Percentiles rank a stretch among this genome's conserved stretches.
Evolutionary conservation across 30 jellyfish, hydroid and myxozoan genomes (phyloP).

Genomic region (Aurelia sp.): DNA sequence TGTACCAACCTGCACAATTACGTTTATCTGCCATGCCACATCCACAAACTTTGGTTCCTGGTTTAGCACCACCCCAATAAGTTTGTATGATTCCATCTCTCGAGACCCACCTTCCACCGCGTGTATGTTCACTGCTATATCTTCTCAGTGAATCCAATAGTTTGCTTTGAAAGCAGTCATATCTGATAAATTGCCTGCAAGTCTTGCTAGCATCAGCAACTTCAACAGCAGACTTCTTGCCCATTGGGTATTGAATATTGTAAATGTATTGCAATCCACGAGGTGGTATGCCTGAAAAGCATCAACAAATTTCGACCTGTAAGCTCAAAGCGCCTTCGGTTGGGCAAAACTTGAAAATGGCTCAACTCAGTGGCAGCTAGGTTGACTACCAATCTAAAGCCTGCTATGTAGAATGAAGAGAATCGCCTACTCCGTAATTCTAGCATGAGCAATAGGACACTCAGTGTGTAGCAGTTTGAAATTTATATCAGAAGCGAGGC

Average conservation of each 20-base stretch:
- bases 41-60: slow-evolving; percentile 84
- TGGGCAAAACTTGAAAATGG: too few species aligned
- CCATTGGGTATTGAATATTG: slow-evolving; percentile 47
- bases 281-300: slow-evolving; percentile 11
- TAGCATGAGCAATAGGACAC: too few species aligned
- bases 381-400: too few species aligned
- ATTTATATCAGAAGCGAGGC: too few species aligned
- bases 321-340: too few species aligned
- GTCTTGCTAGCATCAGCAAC: slow-evolving; percentile 71
- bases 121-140: slow-evolving; percentile 63
- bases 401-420: too few species aligned
- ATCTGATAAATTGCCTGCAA: slow-evolving; percentile 91
- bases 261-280: slow-evolving; percentile 62
- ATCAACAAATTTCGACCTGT: too few species aligned
- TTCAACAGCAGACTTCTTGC: slow-evolving; percentile 59
- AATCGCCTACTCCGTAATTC: too few species aligned
- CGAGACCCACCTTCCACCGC: slow-evolving; percentile 96
- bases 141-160: slow-evolving; percentile 84
- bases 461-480: too few species aligned
- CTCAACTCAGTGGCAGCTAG: too few species aligned
- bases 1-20: slow-evolving; percentile 83
- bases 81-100: slow-evolving; percentile 78
- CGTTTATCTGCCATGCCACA: slow-evolving; percentile 91
- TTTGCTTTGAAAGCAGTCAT: slow-evolving; percentile 87
- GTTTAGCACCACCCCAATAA: slow-evolving; percentile 98